Conservation (phyloP, 2,888 invertebrate genomes). For the Drosophila borealis region DNA sequence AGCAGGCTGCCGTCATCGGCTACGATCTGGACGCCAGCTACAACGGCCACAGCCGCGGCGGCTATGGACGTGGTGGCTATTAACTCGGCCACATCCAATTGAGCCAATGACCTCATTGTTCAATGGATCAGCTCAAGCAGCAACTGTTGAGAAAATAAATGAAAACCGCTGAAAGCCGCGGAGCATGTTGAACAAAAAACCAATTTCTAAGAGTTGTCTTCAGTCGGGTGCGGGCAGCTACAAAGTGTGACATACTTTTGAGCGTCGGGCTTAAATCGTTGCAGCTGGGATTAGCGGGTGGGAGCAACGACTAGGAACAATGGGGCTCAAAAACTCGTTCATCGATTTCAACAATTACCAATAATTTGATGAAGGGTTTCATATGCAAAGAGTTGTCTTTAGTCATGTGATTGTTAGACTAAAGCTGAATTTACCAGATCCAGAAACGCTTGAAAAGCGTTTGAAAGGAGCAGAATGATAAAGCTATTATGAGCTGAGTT, state of each 20-base stretch:
- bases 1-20: constrained; percentile 44
- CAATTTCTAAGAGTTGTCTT: constrained; percentile 24
- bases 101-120: constrained; percentile 20
- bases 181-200: constrained; percentile 67
- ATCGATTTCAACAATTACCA: not conserved
- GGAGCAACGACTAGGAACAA: not conserved
- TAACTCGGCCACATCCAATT: constrained; percentile 40
- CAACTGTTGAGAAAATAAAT: constrained; percentile 48
- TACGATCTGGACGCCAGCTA: constrained; percentile 46
- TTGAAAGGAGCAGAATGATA: no score
- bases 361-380: not conserved
- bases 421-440: no score
- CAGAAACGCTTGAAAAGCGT: no score
- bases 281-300: not conserved
- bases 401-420: no score
- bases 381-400: no score
- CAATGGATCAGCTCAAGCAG: constrained; percentile 28
- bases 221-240: not conserved
- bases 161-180: constrained; percentile 35
- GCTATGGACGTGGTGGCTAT: constrained; percentile 43
- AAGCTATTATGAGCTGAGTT: no score
- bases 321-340: not conserved
- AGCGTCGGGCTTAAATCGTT: constrained; percentile 34
- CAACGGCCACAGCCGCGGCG: constrained; percentile 23
- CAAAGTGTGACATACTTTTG: constrained; percentile 59